Conservation (phyloP, 2,113 vertebrate species). For the Muntiacus muntjak region DNA sequence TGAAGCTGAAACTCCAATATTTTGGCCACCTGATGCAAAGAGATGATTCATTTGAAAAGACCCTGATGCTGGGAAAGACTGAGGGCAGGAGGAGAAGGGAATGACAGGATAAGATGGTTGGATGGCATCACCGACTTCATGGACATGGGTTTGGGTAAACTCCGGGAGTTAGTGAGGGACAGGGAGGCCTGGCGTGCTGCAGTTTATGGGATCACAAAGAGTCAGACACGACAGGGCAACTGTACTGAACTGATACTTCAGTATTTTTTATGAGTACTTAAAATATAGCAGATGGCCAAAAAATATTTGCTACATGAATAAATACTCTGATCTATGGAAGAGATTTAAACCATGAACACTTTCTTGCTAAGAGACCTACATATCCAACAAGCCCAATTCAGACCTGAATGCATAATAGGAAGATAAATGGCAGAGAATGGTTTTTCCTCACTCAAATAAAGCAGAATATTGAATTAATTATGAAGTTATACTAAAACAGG, state of each 20-base stretch:
- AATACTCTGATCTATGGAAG: background rate
- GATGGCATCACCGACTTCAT: background rate
- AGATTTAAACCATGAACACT: background rate
- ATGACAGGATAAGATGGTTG: background rate
- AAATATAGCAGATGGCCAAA: background rate
- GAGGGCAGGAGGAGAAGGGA: background rate
- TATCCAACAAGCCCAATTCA: background rate
- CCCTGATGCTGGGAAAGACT: background rate
- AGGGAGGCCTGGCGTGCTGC: background rate
- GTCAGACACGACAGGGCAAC: fast-evolving
- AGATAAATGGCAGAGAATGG: background rate
- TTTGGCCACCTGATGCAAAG: fast-evolving
- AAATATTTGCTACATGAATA: background rate
- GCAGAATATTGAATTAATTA: background rate
- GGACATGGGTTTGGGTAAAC: background rate
- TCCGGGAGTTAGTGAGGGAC: background rate
- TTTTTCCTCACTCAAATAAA: background rate
- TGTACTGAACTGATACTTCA: background rate
- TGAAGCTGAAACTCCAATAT: background rate
- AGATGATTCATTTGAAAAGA: background rate
- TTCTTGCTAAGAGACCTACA: background rate
- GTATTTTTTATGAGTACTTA: background rate
- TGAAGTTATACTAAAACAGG: background rate
- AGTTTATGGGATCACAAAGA: background rate
- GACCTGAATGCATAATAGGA: background rate